A percentile compares a stretch with the other conserved stretches of the same genome.
phyloP scores from a whole-genome alignment of 2,888 invertebrate species.

The Heliconius aoede region DNA sequence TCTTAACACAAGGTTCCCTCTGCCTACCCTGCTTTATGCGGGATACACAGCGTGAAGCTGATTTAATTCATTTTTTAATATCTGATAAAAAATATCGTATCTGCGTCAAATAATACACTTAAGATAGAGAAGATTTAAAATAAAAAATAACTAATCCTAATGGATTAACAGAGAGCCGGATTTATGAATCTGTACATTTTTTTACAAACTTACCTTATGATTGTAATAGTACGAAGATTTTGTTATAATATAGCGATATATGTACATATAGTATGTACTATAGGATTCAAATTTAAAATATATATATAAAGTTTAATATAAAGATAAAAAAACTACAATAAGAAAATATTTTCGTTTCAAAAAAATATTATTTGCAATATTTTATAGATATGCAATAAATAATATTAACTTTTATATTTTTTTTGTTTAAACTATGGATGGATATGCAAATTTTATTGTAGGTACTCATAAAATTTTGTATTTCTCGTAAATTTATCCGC shows the following conservation, averaged over 20 bases:
- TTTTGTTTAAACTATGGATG: not conserved
- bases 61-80: too few species aligned
- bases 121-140: not conserved
- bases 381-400: not conserved
- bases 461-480: not conserved
- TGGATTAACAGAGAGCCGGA: accelerated
- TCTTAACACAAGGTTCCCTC: too few species aligned
- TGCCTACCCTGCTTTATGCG: too few species aligned
- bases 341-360: not conserved
- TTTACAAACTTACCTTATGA: not conserved
- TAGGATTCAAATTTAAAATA: not conserved
- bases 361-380: too few species aligned
- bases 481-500: not conserved
- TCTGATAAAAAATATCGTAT: not conserved
- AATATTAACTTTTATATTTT: not conserved
- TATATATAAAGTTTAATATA: not conserved
- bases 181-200: not conserved
- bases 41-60: too few species aligned
- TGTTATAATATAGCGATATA: not conserved
- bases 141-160: not conserved
- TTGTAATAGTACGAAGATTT: not conserved
- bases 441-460: not conserved
- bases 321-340: not conserved
- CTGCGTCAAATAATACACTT: not conserved
- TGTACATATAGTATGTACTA: not conserved